Base-by-base conservation (phyloP, 2,888 invertebrate species). In the Lamellibrachia satsuma region DNA sequence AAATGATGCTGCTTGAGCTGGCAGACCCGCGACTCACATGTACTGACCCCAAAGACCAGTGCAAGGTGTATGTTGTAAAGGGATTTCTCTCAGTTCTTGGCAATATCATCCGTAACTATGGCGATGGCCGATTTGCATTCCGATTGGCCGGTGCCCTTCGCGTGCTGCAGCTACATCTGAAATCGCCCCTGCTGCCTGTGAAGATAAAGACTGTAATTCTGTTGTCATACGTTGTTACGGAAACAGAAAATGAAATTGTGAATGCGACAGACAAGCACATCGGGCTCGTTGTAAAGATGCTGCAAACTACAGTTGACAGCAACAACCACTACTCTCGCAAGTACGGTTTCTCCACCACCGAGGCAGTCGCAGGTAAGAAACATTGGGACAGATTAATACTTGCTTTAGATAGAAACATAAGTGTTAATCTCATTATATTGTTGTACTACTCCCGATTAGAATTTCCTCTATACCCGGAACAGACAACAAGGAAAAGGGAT, bases 191-290 rank as follows among this genome's bases (percentile, higher is more conserved):
- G 15, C 93, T 94, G n/a, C 95, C 95, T 94, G 93, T 96, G 4
- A 94, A 95, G 90, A 95, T 95, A 7, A 95, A 95, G 92, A 93
- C 95, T 15, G 93, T 95, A n/a, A 95, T 96, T 92, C 94, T 95
- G 11, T 93, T 96, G 92, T 95, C 95, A 6, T 96, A 95, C 93
- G 94, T 96, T 60, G 93, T 96, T 2, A 95, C 94, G 92, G 96
- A 96, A 93, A 94, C 94, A n/a, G 95, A 96, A 93, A 95, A 95
- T 93, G 95, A 95, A 91, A 93, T 95, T 39, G 93, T 96, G 22
- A 95, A 94, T 92, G 94, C 95, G 0, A 94, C 95, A 27, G 95
- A 95, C 92, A 94, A 94, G 52, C 94, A 95, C 57, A 94, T 96
- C 55, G 92, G 93, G 7, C 95, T 95, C 92, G 94, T 96, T 52